phyloP scores from a whole-genome alignment of 2,113 vertebrate genomes.

The Heterotilapia buettikoferi region DNA sequence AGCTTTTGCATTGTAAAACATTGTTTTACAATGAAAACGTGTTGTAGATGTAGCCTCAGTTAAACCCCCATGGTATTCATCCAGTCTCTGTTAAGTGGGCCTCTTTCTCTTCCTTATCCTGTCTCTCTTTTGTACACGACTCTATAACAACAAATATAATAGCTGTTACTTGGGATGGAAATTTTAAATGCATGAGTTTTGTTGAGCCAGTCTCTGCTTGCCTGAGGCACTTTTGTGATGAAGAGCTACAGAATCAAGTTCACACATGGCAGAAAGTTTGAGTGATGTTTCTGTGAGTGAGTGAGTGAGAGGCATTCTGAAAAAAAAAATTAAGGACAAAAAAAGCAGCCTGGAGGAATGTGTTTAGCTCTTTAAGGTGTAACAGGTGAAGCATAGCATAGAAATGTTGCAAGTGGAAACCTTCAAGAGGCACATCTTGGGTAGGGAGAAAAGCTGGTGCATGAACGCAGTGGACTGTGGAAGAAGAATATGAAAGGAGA shows the following conservation, averaged over 20 bases:
- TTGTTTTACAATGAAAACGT: neutral
- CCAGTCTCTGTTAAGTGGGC: neutral
- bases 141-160: constrained; percentile 27
- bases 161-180: constrained; percentile 32
- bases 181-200: constrained; percentile 52
- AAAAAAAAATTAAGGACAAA: neutral
- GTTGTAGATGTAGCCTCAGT: neutral
- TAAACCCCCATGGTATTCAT: neutral
- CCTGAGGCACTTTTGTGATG: constrained; percentile 28
- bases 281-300: constrained; percentile 16
- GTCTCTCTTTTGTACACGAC: neutral
- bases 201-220: constrained; percentile 66
- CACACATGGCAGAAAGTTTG: constrained; percentile 34
- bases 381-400: constrained; percentile 38
- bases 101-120: neutral
- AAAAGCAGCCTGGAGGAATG: constrained; percentile 39
- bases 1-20: neutral
- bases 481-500: constrained; percentile 4
- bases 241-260: constrained; percentile 46
- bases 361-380: constrained; percentile 32
- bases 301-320: neutral
- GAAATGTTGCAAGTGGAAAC: constrained; percentile 26
- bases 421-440: neutral
- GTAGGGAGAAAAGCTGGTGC: neutral
- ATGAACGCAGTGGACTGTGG: constrained; percentile 11